phyloP scores from a whole-genome alignment of 2,113 vertebrate genomes.

The Cynoglossus semilaevis region DNA sequence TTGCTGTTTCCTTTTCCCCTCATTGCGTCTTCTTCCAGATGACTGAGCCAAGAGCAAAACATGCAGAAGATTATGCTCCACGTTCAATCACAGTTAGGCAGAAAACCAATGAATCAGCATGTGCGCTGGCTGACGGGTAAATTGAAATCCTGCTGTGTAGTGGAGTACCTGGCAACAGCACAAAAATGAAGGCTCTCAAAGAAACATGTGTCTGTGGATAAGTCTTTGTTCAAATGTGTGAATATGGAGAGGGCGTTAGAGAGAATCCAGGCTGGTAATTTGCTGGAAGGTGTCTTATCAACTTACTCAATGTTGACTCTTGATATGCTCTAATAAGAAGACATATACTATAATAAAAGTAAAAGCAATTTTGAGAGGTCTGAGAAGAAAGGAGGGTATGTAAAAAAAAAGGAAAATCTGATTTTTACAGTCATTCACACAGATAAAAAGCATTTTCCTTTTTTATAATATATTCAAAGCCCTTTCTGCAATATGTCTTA shows the following conservation, averaged over 20 bases:
- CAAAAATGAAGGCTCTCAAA: constrained; percentile 27
- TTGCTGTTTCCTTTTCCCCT: constrained; percentile 26
- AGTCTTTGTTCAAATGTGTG: constrained; percentile 13
- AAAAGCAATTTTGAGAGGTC: constrained; percentile 50
- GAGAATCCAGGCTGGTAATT: no score
- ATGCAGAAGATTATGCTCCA: constrained; percentile 20
- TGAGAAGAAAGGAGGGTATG: constrained; percentile 19
- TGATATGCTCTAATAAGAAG: no score
- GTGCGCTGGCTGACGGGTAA: constrained; percentile 32
- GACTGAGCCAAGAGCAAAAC: constrained; percentile 42
- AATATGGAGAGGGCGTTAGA: constrained; percentile 16
- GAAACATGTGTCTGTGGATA: constrained; percentile 31
- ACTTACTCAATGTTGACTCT: no score
- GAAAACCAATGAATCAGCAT: constrained; percentile 49
- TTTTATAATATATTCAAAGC: constrained; percentile 65
- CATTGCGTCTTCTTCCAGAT: constrained; percentile 44
- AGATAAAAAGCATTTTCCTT: no score
- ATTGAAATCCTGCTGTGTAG: constrained; percentile 15
- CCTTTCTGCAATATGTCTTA: constrained; percentile 47
- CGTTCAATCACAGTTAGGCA: constrained; percentile 22
- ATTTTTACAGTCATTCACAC: no score
- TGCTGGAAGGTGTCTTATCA: no score
- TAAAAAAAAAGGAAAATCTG: constrained; percentile 34
- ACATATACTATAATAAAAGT: no score
- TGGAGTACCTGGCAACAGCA: constrained; percentile 30